Evolutionary conservation across 2,797 vertebrate genomes (phyloP).

Genomic region (Pangasius sanitwongsei): DNA sequence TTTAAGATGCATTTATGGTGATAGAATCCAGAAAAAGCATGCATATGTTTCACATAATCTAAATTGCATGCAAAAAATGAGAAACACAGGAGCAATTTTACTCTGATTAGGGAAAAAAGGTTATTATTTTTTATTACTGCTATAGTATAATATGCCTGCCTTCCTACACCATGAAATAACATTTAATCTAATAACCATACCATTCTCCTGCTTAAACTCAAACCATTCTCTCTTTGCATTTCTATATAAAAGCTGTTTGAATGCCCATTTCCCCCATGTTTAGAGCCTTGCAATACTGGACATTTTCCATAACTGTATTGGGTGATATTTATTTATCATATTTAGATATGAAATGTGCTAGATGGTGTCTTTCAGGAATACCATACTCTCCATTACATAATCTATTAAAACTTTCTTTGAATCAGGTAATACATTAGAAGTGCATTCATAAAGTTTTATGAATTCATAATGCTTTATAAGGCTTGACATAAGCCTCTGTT

Average conservation of each 20-base stretch:
- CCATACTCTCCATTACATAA: no score
- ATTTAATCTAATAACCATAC: constrained; percentile 9
- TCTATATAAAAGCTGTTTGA: not conserved
- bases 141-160: not conserved
- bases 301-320: not conserved
- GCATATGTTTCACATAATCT: not conserved
- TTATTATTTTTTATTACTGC: not conserved
- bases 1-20: constrained; percentile 1
- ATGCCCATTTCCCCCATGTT: not conserved
- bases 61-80: not conserved
- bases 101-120: not conserved
- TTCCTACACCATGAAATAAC: not conserved
- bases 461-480: not conserved
- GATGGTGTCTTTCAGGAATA: not conserved
- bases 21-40: not conserved
- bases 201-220: not conserved
- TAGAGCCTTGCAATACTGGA: not conserved
- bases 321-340: not conserved
- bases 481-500: not conserved
- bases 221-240: not conserved
- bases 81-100: not conserved
- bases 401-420: not conserved
- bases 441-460: not conserved
- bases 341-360: not conserved
- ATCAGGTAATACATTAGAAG: not conserved